Percentiles rank a stretch among this genome's conserved stretches.
These are phyloP conservation scores for Astreopora myriophthalma DNA, from an alignment of 64 coral and sea anemone species.

Conservation along the genomic window DNA sequence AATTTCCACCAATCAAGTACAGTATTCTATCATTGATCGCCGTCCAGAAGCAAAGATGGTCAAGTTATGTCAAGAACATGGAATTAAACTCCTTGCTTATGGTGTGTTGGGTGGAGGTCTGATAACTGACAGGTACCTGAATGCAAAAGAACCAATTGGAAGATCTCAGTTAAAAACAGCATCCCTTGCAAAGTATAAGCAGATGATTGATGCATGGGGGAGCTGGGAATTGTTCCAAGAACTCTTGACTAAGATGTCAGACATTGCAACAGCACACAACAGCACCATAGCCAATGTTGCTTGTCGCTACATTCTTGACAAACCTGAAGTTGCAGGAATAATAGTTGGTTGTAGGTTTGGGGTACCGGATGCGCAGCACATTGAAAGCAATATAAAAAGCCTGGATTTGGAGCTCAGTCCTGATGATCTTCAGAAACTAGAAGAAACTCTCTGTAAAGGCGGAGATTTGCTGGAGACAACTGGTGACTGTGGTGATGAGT, in stretches of 20 bases:
- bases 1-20: conserved; percentile 90
- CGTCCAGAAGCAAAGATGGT: conserved; percentile 76
- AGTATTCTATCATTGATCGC: conserved; percentile 91
- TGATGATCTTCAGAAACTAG: conserved; percentile 66
- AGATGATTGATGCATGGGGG: conserved; percentile 96
- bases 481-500: conserved; percentile 98
- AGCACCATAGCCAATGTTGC: conserved; percentile 85
- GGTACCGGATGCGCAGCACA: conserved; percentile 71
- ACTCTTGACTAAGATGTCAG: conserved; percentile 62
- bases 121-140: conserved; percentile 78
- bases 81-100: conserved; percentile 83
- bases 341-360: conserved; percentile 88
- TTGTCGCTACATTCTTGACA: conserved; percentile 76
- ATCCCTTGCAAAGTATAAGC: conserved; percentile 89
- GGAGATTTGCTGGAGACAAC: conserved; percentile 83
- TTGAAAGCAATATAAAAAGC: conserved; percentile 71
- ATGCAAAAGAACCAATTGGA: conserved; percentile 38
- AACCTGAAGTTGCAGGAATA: conserved; percentile 70
- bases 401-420: conserved; percentile 56
- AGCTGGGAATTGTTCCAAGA: conserved; percentile 90
- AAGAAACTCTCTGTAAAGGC: conserved; percentile 75
- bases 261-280: conserved; percentile 71
- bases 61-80: conserved; percentile 68
- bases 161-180: conserved; percentile 71
- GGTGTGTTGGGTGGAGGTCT: conserved; percentile 81